Evolutionary conservation across 1,140 invertebrate species (phyloP).

Genomic region (Cydia fagiglandana): DNA sequence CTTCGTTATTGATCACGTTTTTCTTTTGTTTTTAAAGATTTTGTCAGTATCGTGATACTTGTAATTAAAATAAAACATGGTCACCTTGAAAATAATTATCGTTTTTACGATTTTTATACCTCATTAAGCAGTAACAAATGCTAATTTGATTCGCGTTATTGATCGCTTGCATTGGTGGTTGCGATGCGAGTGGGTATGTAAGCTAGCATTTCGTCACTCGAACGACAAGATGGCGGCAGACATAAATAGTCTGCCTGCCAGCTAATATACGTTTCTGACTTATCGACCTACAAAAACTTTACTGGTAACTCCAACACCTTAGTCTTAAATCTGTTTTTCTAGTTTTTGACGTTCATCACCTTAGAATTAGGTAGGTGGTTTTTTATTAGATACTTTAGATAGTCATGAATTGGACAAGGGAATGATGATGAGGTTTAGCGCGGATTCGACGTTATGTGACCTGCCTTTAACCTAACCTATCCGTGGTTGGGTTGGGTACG

Average conservation of each 20-base stretch:
- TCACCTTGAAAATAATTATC: constrained; percentile 9
- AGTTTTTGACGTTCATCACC: not conserved
- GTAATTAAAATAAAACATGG: constrained; percentile 16
- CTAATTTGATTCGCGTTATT: constrained; percentile 8
- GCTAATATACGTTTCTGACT: constrained; percentile 65
- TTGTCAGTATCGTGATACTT: constrained; percentile 8
- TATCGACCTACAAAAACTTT: constrained; percentile 64
- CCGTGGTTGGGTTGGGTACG: no score
- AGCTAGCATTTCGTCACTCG: constrained; percentile 62
- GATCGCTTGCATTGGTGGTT: constrained; percentile 19
- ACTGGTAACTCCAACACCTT: constrained; percentile 38
- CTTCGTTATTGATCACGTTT: constrained; percentile 53
- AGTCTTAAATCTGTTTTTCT: not conserved
- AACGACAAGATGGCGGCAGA: constrained; percentile 71
- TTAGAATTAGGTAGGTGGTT: not conserved
- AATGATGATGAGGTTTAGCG: no score
- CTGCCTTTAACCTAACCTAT: no score
- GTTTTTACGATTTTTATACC: constrained; percentile 17
- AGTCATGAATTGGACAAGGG: no score
- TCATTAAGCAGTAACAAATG: not conserved
- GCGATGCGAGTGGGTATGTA: constrained; percentile 35
- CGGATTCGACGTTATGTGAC: no score
- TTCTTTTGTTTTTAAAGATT: constrained; percentile 9
- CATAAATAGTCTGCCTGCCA: constrained; percentile 64
- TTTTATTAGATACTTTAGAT: no score